Evolutionary conservation across 2,113 vertebrate genomes (phyloP), one percentile per base, ranked within the genome.

Genomic region (Nyctereutes procyonoides): DNA sequence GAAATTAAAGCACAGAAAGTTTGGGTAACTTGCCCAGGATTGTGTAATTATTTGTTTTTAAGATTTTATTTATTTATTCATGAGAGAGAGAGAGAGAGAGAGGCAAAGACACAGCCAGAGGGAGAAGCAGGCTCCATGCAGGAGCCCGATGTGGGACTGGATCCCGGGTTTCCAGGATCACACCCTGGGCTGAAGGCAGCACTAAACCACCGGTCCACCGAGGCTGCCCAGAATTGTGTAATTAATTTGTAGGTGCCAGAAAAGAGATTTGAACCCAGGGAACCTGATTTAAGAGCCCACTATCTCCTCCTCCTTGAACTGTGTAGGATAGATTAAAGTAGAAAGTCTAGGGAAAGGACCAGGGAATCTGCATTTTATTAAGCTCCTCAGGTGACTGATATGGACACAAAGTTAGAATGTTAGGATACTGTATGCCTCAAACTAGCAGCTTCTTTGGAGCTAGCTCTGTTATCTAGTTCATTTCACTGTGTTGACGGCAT

Each of bases 191-290:
- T 43, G 43, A 7, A 43, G 43, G 43, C 43, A 43, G 43, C 43
- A 43, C 43, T 43, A 43, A 43, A 43, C 43, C 43, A 43, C 6
- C 6, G 1, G 43, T 5, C 43, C 43, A 8, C 43, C 43, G 1
- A 7, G 43, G 43, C 43, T 92, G 24, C 6, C 43, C 60, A 88
- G 53, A 17, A 28, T 84, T 32, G 0, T 56, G 17, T 84, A 28
- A 80, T 86, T 96, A 43, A 91, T 92, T 86, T 74, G 30, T 51
- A 87, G 30, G 5, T 76, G 4, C 53, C 56, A 87, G 83, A 90
- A 4, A 35, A 84, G 13, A 19, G 8, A 77, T n/a, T n/a, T 63
- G 32, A 88, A 65, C 30, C 20, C n/a, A 38, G 30, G 35, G 16
- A 92, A 73, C 12, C n/a, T n/a, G 1, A 85, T 30, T 8, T 1